A percentile compares a stretch with the other conserved stretches of the same genome.
phyloP scores from a whole-genome alignment of 2,888 invertebrate genomes.

The Leuctra nigra region DNA sequence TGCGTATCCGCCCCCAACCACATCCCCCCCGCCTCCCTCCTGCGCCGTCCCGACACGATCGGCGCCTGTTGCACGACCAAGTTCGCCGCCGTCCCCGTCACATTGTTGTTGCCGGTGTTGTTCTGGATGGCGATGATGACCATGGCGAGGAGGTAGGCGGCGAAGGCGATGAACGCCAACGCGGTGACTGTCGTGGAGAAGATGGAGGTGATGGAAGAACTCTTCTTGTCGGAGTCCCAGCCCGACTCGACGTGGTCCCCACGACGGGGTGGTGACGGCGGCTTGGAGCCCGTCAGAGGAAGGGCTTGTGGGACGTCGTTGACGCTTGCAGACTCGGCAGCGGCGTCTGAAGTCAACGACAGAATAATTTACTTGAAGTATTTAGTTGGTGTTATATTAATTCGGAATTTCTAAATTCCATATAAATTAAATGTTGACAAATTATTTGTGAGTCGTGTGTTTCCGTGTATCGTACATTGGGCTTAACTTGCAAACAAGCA shows the following conservation, averaged over 20 bases:
- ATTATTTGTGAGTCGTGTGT: too few species aligned
- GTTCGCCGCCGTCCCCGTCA: neutral
- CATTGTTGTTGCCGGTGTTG: constrained; percentile 38
- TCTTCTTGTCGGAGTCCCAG: neutral
- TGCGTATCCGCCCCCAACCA: constrained; percentile 17
- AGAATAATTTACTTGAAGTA: too few species aligned
- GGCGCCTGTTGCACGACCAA: neutral
- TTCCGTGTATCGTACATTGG: too few species aligned
- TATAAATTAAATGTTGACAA: too few species aligned
- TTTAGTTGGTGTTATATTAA: constrained; percentile 30
- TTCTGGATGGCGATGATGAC: constrained; percentile 67
- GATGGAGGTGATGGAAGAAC: constrained; percentile 40
- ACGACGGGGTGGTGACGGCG: neutral
- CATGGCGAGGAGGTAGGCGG: constrained; percentile 71
- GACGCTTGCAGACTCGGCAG: neutral
- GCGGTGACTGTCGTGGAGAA: constrained; percentile 74
- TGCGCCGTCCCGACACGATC: neutral
- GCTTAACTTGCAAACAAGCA: too few species aligned
- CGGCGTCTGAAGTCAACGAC: constrained; percentile 11
- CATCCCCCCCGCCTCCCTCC: neutral
- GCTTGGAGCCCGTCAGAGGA: constrained; percentile 28
- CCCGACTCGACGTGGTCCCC: constrained; percentile 1
- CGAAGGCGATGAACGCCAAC: constrained; percentile 75
- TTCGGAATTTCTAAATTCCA: too few species aligned
- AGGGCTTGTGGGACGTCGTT: constrained; percentile 32